Base-by-base conservation (phyloP, 1,140 invertebrate genomes). In the Apis cerana region DNA sequence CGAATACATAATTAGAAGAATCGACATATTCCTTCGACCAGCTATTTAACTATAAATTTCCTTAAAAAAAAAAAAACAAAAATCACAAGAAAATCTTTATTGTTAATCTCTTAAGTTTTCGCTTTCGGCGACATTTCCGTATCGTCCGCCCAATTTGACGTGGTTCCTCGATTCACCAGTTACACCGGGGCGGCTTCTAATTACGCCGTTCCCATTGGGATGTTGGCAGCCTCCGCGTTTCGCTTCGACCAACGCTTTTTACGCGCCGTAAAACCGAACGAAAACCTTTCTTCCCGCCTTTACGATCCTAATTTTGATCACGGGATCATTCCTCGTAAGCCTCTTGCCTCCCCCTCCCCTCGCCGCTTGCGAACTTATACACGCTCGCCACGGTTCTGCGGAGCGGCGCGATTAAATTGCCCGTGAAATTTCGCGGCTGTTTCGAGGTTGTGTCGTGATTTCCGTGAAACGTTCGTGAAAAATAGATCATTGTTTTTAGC, bases 131-230 rank as follows among this genome's bases (percentile, higher is more conserved):
- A 33, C 33, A 33, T 33, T 27, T n/a, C n/a, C n/a, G n/a, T n/a
- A n/a, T n/a, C n/a, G n/a, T n/a, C n/a, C n/a, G n/a, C 56, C 71
- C 82, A 81, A 89, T 88, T 89, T 86, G 88, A 88, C 86, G 86
- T 79, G 67, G 67, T 86, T 83, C 85, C 83, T 87, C 33, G 5
- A 5, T 43, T 7, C 33, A 80, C 85, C 86, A 86, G 86, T 86
- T 86, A 78, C 82, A 87, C 65, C 71, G 54, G 50, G 76, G 76
- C 72, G 76, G 75, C 75, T 64, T 78, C 76, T 87, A 87, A 87
- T 87, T 87, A 87, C 81, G 72, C 74, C 68, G 70, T 78, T 87
- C 85, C 75, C 81, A 65, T 80, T 75, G 84, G 61, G 17, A 48
- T 8, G 62, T 5, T 17, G 27, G 33, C 21, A n/a, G 54, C 54